Base-by-base conservation (phyloP, 2,797 vertebrate genomes). In the Arrhamphus sclerolepis region DNA sequence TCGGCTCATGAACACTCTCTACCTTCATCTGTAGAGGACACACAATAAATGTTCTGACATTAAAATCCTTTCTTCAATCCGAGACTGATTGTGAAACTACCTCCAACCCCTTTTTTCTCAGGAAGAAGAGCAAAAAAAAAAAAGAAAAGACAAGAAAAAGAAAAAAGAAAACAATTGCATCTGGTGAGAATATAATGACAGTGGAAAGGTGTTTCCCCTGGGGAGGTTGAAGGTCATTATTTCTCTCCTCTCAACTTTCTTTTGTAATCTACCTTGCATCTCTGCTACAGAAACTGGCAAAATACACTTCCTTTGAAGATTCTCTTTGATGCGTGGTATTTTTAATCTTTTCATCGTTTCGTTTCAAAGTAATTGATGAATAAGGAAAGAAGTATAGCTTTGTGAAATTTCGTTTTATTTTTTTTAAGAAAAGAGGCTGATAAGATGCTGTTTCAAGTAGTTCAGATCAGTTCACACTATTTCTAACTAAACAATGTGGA, bases 341-440 rank as follows among this genome's bases (percentile, higher is more conserved):
- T 83, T 81, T 85, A 87, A 85, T 82, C 72, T 81, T 72, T 80
- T 74, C 77, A 73, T 81, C 66, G 73, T 87, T 86, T 86, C 84
- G 62, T 72, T 72, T 77, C 71, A 72, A 82, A 72, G 76, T 77
- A 68, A 67, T 62, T 62, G 79, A 80, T 86, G 84, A 87, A 87
- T 84, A 79, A 84, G 52, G 56, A 77, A 84, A 40, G 67, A 68
- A 49, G 58, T 49, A 29, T 43, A 56, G 73, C 80, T 84, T 70
- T 80, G 71, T 62, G 46, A 57, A 64, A 71, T 76, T 78, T 85
- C 2, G 24, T 3, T 26, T 26, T 26, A 26, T n/a, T n/a, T n/a
- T n/a, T n/a, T n/a, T n/a, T 88, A 8, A 56, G 29, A 46, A 64
- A 59, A 26, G 59, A 55, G 19, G 46, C 56, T 42, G 77, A 81